Conservation (phyloP, 2,797 vertebrate genomes). For the Danionella dracula region DNA sequence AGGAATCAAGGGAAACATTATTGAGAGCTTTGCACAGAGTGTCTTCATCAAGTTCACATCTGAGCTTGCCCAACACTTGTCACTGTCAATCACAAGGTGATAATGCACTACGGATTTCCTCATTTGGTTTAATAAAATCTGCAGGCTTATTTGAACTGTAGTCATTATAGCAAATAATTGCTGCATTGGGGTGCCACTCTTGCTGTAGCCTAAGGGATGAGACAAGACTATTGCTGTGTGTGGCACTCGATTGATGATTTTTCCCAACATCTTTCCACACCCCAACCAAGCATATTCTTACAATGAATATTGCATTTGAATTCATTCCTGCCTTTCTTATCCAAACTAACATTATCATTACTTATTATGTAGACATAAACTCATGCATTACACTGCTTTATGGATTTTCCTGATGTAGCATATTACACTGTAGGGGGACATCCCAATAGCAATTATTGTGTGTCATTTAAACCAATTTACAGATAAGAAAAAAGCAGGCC, state of each 20-base stretch:
- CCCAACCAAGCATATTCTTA: constrained; percentile 92
- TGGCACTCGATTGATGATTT: constrained; percentile 72
- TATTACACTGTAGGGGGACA: constrained; percentile 83
- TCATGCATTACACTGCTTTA: no score
- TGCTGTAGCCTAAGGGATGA: constrained; percentile 91
- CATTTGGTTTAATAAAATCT: constrained; percentile 99
- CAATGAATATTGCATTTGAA: constrained; percentile 99
- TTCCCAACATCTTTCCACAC: constrained; percentile 67
- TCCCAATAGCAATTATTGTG: constrained; percentile 88
- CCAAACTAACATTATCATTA: constrained; percentile 98
- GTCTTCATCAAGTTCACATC: constrained; percentile 93
- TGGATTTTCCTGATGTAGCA: constrained; percentile 82
- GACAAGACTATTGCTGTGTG: constrained; percentile 89
- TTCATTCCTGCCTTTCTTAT: constrained; percentile 86
- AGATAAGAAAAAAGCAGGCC: constrained; percentile 75
- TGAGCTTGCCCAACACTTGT: constrained; percentile 87
- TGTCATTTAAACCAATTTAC: constrained; percentile 90
- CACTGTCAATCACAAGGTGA: constrained; percentile 98
- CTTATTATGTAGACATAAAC: constrained; percentile 93
- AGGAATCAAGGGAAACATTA: constrained; percentile 92
- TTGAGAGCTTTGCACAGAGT: constrained; percentile 90
- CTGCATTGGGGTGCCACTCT: constrained; percentile 88
- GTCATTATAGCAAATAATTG: constrained; percentile 99
- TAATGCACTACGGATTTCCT: constrained; percentile 98
- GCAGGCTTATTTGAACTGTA: constrained; percentile 96